Evolutionary conservation across 1,140 invertebrate genomes (phyloP), one percentile per base, ranked within the genome.

Genomic region (Diabrotica undecimpunctata): DNA sequence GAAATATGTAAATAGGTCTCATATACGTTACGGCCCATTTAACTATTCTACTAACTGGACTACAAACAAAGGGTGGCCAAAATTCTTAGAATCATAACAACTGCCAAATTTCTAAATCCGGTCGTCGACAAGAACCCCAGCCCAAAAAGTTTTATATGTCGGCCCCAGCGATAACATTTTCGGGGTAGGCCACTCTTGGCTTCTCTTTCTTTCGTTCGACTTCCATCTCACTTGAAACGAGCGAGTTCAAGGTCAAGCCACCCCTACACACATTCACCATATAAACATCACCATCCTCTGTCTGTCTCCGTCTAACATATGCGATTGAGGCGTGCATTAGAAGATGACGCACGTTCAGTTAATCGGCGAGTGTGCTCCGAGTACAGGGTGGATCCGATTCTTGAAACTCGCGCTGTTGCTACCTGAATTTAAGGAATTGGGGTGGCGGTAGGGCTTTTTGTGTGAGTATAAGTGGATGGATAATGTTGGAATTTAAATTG

Each of bases 71-170:
- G 25, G 59, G 67, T 64, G 53, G 66, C 46, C 25, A 36, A 62
- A 67, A 67, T 70, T 70, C 69, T 64, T 68, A 59, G 69, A 70
- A 70, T 54, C 66, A 66, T 66, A 63, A 56, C 68, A 70, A 70
- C 69, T 70, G 69, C 69, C 69, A 54, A 70, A 70, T 62, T 70
- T 70, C 56, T 37, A 57, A 59, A 67, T 62, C 61, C 66, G 61
- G 69, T 68, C 62, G 69, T 70, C 52, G 57, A 63, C 60, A 25
- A 46, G 59, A 52, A 66, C 61, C 68, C 68, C 68, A 55, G 41
- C 54, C 41, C n/a, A 46, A 46, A 46, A 46, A 46, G 8, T 46
- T 46, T 46, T 46, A 46, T 46, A 53, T 39, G 12, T 14, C 41
- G 25, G 11, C 41, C 59, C 59, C 46, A 35, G 37, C 46, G 41